A percentile compares a stretch with the other conserved stretches of the same genome.
Evolutionary conservation across 2,797 vertebrate genomes (phyloP).

Genomic region (Silurus lanzhouensis): DNA sequence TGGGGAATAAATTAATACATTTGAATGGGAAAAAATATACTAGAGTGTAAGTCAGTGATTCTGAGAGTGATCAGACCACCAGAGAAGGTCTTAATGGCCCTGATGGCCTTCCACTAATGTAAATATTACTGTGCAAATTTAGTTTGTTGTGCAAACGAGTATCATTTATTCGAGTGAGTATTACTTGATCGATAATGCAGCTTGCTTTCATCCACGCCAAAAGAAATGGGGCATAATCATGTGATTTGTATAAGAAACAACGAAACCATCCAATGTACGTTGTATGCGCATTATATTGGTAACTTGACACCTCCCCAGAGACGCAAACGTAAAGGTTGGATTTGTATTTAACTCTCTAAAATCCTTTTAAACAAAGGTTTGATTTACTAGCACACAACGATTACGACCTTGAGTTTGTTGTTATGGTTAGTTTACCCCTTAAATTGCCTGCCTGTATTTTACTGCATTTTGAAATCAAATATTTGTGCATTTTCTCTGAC

Average conservation of each 20-base stretch:
- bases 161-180: background rate
- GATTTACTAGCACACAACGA: background rate
- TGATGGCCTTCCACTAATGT: too few relatives aligned
- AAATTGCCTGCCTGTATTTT: background rate
- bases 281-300: background rate
- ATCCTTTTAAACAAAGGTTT: background rate
- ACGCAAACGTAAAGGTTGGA: background rate
- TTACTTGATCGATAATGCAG: background rate
- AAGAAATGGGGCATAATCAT: background rate
- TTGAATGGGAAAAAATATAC: too few relatives aligned
- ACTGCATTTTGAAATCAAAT: background rate
- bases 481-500: background rate
- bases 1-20: too few relatives aligned
- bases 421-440: background rate
- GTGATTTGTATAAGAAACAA: background rate
- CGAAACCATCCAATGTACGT: background rate
- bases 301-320: background rate
- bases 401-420: background rate
- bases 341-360: background rate
- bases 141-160: too few relatives aligned
- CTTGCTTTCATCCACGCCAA: background rate
- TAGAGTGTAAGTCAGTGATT: too few relatives aligned
- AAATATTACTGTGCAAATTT: too few relatives aligned
- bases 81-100: too few relatives aligned
- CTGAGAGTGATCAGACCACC: too few relatives aligned